Conservation (phyloP, 2,113 vertebrate species). For the Rhabdomys dilectus region DNA sequence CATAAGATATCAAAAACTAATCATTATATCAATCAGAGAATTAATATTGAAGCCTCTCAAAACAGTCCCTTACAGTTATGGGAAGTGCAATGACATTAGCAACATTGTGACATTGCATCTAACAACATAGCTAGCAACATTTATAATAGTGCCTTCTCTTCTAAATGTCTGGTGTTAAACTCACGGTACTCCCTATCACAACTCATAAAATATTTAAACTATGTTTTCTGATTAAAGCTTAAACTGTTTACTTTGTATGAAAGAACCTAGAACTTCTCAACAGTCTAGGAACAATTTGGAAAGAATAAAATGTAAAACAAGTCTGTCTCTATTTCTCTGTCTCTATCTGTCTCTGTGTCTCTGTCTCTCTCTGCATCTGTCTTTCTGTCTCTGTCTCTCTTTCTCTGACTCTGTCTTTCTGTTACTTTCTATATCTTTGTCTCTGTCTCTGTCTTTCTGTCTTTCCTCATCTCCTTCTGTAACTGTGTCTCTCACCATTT, state of each 20-base stretch:
- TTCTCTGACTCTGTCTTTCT: neutral
- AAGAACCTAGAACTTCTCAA: neutral
- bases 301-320: neutral
- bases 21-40: neutral
- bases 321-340: neutral
- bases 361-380: neutral
- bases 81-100: neutral
- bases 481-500: neutral
- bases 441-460: neutral
- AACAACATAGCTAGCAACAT: neutral
- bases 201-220: neutral
- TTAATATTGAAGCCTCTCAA: neutral
- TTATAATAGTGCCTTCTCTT: neutral
- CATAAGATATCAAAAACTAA: neutral
- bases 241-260: neutral
- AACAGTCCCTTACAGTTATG: neutral
- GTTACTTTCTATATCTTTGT: neutral
- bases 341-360: neutral
- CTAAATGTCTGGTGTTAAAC: neutral
- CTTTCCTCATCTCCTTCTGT: neutral
- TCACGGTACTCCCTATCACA: rapidly evolving
- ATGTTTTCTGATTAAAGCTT: neutral
- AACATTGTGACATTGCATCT: neutral
- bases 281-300: neutral
- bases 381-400: neutral